Percentiles rank a stretch among this genome's conserved stretches.
Conservation (phyloP, 2,888 invertebrate species). For the Meghimatium bilineatum region DNA sequence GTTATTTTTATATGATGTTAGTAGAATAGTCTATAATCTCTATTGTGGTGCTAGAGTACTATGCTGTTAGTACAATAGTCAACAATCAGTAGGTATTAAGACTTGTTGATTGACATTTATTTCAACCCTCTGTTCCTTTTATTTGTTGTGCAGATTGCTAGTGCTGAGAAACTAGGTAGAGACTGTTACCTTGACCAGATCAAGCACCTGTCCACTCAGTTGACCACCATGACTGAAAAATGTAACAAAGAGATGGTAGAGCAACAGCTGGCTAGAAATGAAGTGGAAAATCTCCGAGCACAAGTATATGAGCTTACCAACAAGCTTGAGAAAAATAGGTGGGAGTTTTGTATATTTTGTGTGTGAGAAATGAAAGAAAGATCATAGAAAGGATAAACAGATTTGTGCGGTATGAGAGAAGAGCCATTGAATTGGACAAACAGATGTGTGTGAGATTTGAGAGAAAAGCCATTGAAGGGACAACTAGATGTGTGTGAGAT, state of each 20-base stretch:
- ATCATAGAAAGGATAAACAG: background rate
- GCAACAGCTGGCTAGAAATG: constrained; percentile 60
- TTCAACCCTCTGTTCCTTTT: background rate
- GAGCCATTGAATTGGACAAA: too few species aligned
- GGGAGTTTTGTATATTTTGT: background rate
- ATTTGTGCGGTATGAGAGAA: too few species aligned
- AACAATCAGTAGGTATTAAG: background rate
- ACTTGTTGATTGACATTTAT: background rate
- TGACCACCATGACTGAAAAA: constrained; percentile 68
- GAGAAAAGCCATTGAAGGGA: too few species aligned
- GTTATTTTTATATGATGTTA: too few species aligned
- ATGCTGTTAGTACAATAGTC: background rate
- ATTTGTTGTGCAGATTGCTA: constrained; percentile 58
- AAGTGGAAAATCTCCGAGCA: constrained; percentile 59
- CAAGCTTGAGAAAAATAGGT: constrained; percentile 59
- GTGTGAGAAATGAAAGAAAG: background rate
- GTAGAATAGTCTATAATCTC: too few species aligned
- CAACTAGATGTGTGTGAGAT: background rate
- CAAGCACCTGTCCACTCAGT: constrained; percentile 64
- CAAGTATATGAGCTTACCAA: constrained; percentile 61
- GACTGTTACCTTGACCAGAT: constrained; percentile 67
- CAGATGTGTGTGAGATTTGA: too few species aligned
- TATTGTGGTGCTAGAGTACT: background rate
- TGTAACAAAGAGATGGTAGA: constrained; percentile 65
- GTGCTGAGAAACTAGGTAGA: constrained; percentile 68